A percentile compares a stretch with the other conserved stretches of the same genome.
Evolutionary conservation across 2,797 vertebrate species (phyloP).

Genomic region (Ctenopoma multispine): DNA sequence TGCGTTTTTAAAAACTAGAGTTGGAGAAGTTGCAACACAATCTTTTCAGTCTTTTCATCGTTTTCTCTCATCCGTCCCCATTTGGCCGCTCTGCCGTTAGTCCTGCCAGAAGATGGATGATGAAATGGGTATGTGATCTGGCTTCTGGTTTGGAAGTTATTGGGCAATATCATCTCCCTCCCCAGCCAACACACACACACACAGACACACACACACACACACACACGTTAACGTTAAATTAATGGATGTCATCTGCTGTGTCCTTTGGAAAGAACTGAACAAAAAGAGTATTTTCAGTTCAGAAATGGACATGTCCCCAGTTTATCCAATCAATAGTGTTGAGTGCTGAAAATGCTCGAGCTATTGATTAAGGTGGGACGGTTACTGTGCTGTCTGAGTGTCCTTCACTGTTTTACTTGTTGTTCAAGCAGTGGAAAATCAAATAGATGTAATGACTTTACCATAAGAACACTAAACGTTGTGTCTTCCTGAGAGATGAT

Average conservation of each 20-base stretch:
- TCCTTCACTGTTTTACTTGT: conserved; percentile 38
- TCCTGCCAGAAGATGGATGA: conserved; percentile 61
- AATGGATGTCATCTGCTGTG: conserved; percentile 74
- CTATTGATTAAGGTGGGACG: conserved; percentile 62
- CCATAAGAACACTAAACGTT: conserved; percentile 26
- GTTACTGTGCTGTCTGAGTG: conserved; percentile 49
- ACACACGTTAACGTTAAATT: conserved; percentile 50
- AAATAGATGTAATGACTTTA: conserved; percentile 37
- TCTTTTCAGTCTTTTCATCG: conserved; percentile 11
- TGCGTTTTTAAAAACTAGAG: conserved; percentile 5
- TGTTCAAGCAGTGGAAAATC: conserved; percentile 41
- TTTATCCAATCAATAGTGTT: conserved; percentile 67
- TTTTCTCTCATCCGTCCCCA: conserved; percentile 37
- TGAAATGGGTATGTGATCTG: conserved; percentile 64
- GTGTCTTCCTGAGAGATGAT: not conserved
- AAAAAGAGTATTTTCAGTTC: conserved; percentile 47
- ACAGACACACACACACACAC: conserved; percentile 22
- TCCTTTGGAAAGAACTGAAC: conserved; percentile 59
- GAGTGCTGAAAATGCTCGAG: conserved; percentile 69
- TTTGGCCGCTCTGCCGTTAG: conserved; percentile 66
- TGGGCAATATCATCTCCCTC: conserved; percentile 55
- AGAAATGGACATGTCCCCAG: conserved; percentile 40
- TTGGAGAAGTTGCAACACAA: not conserved
- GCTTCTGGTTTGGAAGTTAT: conserved; percentile 75
- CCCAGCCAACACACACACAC: conserved; percentile 8